Evolutionary conservation across 2,888 invertebrate genomes (phyloP), one percentile per base, ranked within the genome.

Genomic region (Ormyrus labotus): DNA sequence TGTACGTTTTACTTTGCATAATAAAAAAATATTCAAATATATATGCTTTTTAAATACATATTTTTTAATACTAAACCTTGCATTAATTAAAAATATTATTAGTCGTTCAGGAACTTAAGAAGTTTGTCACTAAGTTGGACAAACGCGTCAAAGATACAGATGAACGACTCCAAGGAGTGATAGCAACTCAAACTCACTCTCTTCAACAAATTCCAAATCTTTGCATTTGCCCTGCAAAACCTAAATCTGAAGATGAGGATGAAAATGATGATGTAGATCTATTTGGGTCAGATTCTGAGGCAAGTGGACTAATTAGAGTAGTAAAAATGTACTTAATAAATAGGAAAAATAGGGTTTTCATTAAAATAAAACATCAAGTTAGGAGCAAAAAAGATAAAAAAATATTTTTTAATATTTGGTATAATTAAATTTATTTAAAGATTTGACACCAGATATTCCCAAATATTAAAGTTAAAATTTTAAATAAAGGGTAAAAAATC

Each of bases 231-330:
- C 86, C 89, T 64, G 84, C 84, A 57, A 86, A 86, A 65, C 85
- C 84, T 51, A 77, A 82, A 75, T 84, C 87, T 55, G 88, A 89
- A 68, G 87, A 87, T 6, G 92, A 93, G 34, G 94, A 94, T 76
- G 94, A 94, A 76, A 94, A 94, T 76, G 95, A 95, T 90, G 96
- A 95, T 87, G 94, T 96, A 8, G 96, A 96, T 91, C 92, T 96
- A 0, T 96, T 96, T 91, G 96, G 93, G 55, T 96, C 96, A 69
- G 96, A 96, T 85, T 95, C 95, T 84, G 96, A 95, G 85, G 93
- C 85, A 81, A 80, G 75, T 80, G 61, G 51, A 34, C 34, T 34
- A 34, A 34, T 34, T 34, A 71, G 50, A 60, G 2, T 48, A 60
- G 13, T 45, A 64, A 70, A 64, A 11, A 48, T 61, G 50, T 68